phyloP scores from a whole-genome alignment of 2,797 vertebrate species.

The Thripadectes ignobilis region DNA sequence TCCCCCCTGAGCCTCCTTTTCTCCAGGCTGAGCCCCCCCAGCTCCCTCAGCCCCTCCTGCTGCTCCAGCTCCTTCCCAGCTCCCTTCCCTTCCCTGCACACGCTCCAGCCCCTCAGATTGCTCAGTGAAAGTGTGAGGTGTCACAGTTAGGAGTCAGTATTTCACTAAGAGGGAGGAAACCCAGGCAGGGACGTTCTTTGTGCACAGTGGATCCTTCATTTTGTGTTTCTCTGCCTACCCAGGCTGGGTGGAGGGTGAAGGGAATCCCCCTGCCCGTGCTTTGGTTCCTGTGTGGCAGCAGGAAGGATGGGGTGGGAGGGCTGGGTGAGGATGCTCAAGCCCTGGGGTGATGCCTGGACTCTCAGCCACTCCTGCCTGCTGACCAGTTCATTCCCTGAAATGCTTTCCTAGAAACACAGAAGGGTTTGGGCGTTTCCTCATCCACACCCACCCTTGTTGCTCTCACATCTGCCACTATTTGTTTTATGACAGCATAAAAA shows the following conservation, averaged over 20 bases:
- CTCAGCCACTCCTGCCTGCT: neutral
- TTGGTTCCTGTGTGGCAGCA: accelerated
- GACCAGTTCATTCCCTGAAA: neutral
- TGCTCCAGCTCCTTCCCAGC: neutral
- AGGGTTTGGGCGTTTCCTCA: neutral
- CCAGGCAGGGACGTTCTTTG: accelerated
- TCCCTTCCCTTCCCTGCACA: accelerated
- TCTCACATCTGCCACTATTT: neutral
- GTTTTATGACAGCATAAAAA: constrained; percentile 15
- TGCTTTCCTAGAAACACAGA: accelerated
- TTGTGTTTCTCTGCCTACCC: neutral
- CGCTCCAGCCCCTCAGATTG: accelerated
- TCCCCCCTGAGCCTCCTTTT: neutral
- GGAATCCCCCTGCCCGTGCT: neutral
- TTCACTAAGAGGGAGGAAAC: neutral
- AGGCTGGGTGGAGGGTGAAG: neutral
- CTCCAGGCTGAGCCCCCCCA: neutral
- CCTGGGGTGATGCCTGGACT: neutral
- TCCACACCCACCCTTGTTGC: neutral
- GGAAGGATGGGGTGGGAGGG: neutral
- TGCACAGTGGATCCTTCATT: no score
- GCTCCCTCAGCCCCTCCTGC: neutral
- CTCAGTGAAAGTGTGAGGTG: neutral
- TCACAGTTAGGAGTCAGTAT: accelerated
- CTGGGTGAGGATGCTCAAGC: neutral